A percentile compares a stretch with the other conserved stretches of the same genome.
Evolutionary conservation across 2,888 invertebrate species (phyloP).

Genomic region (Laspeyria flexula): DNA sequence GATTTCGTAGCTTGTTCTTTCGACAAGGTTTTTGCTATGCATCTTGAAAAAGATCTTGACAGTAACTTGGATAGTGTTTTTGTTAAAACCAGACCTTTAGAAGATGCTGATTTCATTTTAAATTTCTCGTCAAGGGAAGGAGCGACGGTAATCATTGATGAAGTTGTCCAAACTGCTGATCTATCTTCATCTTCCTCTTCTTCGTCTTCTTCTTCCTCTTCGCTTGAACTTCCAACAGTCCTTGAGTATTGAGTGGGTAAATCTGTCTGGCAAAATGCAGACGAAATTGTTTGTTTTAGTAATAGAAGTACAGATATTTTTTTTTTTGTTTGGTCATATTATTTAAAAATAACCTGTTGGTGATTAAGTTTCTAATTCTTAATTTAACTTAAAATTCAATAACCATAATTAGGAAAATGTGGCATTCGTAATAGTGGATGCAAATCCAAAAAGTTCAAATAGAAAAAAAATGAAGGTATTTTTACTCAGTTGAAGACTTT

Average conservation of each 20-base stretch:
- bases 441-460: too few relatives aligned
- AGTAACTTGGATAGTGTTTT: slow-evolving; percentile 41
- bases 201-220: slow-evolving; percentile 40
- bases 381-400: too few relatives aligned
- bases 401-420: too few relatives aligned
- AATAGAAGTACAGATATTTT: too few relatives aligned
- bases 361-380: too few relatives aligned
- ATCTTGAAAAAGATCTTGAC: slow-evolving; percentile 56
- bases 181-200: slow-evolving; percentile 39
- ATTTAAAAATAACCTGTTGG: too few relatives aligned
- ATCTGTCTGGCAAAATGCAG: slow-evolving; percentile 27
- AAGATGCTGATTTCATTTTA: slow-evolving; percentile 37
- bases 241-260: slow-evolving; percentile 48
- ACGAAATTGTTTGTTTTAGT: not conserved
- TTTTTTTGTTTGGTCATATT: too few relatives aligned
- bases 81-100: slow-evolving; percentile 44
- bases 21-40: slow-evolving; percentile 50
- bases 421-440: too few relatives aligned
- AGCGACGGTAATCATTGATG: slow-evolving; percentile 33
- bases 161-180: slow-evolving; percentile 58
- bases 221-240: too few relatives aligned
- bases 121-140: slow-evolving; percentile 6
- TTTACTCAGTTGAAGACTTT: too few relatives aligned
- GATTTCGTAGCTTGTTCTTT: slow-evolving; percentile 40
- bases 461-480: too few relatives aligned